Conservation (phyloP, 30 jellyfish, hydroid and myxozoan genomes). For the Aurelia aurita region DNA sequence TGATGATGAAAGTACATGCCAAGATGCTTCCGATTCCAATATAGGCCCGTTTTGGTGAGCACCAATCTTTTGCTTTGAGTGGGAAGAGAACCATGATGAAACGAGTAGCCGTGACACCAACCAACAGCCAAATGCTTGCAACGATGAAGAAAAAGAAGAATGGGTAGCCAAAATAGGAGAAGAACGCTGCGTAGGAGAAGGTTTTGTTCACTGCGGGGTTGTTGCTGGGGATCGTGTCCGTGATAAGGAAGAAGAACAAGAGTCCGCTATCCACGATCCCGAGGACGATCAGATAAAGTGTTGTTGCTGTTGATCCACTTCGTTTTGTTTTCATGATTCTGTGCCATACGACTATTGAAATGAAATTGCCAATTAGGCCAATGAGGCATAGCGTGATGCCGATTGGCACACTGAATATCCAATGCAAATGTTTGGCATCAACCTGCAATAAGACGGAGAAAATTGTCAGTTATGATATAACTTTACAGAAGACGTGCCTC, state of each 20-base stretch:
- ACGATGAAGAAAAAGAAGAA: slow-evolving; percentile 80
- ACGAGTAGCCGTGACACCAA: slow-evolving; percentile 86
- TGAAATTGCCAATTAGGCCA: slow-evolving; percentile 81
- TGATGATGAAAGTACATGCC: slow-evolving; percentile 55
- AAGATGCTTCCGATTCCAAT: slow-evolving; percentile 66
- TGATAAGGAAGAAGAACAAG: slow-evolving; percentile 75
- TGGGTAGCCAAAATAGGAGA: slow-evolving; percentile 82
- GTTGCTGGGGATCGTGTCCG: slow-evolving; percentile 67
- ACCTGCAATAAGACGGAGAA: slow-evolving; percentile 5
- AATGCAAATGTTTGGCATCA: slow-evolving; percentile 66
- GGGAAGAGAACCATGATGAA: slow-evolving; percentile 84
- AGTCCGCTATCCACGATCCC: slow-evolving; percentile 90
- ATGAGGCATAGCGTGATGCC: slow-evolving; percentile 76
- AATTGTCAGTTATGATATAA: too few relatives aligned
- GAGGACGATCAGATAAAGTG: slow-evolving; percentile 72
- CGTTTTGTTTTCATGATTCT: slow-evolving; percentile 66
- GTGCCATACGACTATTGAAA: slow-evolving; percentile 77
- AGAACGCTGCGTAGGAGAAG: slow-evolving; percentile 72
- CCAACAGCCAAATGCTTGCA: slow-evolving; percentile 87
- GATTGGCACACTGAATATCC: slow-evolving; percentile 94
- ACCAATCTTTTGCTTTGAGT: slow-evolving; percentile 71
- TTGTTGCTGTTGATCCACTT: slow-evolving; percentile 73
- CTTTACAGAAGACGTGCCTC: too few relatives aligned
- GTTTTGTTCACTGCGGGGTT: slow-evolving; percentile 58
- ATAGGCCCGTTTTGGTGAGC: slow-evolving; percentile 80